A percentile compares a stretch with the other conserved stretches of the same genome.
Evolutionary conservation across 2,888 invertebrate genomes (phyloP).

Genomic region (Trissonchulus sp.): DNA sequence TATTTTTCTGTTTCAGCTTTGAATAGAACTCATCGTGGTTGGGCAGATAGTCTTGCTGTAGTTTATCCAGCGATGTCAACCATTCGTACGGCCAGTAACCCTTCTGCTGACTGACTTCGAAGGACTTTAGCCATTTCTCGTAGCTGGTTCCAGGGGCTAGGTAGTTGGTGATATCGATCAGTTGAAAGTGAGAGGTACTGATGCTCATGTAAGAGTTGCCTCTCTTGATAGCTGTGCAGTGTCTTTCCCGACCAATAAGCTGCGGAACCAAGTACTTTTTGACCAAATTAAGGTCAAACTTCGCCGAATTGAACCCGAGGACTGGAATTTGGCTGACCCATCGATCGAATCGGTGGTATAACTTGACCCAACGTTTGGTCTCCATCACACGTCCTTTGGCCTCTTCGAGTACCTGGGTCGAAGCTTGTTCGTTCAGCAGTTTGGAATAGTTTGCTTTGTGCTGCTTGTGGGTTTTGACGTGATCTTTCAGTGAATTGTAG

Average conservation of each 20-base stretch:
- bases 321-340: conserved; percentile 6
- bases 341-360: neutral
- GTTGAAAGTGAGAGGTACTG: neutral
- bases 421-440: neutral
- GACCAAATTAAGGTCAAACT: conserved; percentile 14
- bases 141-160: conserved; percentile 13
- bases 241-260: too few species aligned
- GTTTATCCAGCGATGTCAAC: neutral
- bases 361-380: neutral
- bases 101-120: neutral
- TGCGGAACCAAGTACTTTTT: too few species aligned
- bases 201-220: neutral
- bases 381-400: neutral
- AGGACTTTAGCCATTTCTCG: neutral
- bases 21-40: neutral
- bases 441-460: neutral
- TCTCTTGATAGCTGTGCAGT: conserved; percentile 7
- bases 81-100: conserved; percentile 15
- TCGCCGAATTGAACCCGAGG: neutral
- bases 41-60: neutral
- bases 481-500: too few species aligned
- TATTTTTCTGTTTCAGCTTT: neutral
- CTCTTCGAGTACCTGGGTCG: neutral
- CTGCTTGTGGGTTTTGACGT: neutral
- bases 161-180: conserved; percentile 11